Evolutionary conservation across 2,797 vertebrate genomes (phyloP).

Genomic region (Acanthiza pusilla): DNA sequence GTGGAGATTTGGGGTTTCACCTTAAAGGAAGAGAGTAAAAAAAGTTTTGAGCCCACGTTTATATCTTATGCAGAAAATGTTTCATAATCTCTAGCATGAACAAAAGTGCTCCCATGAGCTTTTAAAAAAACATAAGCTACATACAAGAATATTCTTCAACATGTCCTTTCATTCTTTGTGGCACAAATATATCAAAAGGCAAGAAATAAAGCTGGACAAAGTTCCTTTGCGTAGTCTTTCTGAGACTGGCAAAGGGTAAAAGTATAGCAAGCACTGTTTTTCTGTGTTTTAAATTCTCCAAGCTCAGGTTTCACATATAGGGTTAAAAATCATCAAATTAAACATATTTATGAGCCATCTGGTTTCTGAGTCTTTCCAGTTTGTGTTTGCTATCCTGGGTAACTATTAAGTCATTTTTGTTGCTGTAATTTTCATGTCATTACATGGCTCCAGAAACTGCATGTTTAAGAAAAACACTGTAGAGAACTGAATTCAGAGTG

Average conservation of each 20-base stretch:
- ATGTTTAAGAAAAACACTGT: constrained; percentile 45
- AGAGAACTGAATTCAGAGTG: neutral
- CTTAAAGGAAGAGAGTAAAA: neutral
- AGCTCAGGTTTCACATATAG: constrained; percentile 14
- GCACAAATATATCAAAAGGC: neutral
- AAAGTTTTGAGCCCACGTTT: neutral
- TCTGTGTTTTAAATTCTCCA: neutral
- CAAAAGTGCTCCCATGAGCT: neutral
- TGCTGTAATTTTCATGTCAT: constrained; percentile 59
- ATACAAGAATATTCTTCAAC: neutral
- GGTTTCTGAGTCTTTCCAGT: constrained; percentile 49
- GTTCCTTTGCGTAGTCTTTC: neutral
- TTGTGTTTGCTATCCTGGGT: constrained; percentile 52
- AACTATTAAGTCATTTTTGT: constrained; percentile 57
- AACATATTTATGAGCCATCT: constrained; percentile 64
- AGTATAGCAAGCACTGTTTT: fast-evolving
- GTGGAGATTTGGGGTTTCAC: neutral
- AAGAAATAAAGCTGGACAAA: neutral
- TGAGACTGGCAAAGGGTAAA: neutral
- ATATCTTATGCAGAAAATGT: neutral
- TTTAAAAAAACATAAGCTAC: neutral
- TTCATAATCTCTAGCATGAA: neutral
- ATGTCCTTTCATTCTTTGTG: neutral
- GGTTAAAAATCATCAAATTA: constrained; percentile 54
- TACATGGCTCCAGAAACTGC: constrained; percentile 30